Evolutionary conservation across 2,113 vertebrate genomes (phyloP).

Genomic region (Onychostruthus taczanowskii): DNA sequence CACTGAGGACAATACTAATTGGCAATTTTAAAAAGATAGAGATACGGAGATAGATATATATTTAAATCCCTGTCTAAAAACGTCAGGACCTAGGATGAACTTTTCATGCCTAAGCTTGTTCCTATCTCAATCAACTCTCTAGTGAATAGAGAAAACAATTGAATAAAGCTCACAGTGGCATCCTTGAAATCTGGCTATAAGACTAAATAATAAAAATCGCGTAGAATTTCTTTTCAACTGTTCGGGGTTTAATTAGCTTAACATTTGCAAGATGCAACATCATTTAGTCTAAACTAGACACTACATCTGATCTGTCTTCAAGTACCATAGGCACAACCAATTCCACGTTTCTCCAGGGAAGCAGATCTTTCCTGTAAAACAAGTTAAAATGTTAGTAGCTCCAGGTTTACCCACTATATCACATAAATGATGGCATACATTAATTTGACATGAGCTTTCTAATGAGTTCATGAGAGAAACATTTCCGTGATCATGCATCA

Average conservation of each 20-base stretch:
- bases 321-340: neutral
- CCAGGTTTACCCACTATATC: neutral
- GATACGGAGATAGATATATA: neutral
- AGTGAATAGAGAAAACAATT: neutral
- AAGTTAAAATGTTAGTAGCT: neutral
- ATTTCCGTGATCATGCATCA: neutral
- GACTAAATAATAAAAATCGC: neutral
- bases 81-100: neutral
- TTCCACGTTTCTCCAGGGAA: neutral
- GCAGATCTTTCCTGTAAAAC: neutral
- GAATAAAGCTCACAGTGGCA: neutral
- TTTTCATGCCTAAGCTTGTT: neutral
- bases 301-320: neutral
- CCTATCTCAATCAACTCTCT: neutral
- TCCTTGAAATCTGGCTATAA: neutral
- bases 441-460: neutral
- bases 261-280: neutral
- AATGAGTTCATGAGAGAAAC: neutral
- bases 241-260: neutral
- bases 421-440: neutral
- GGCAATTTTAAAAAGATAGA: neutral
- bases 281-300: neutral
- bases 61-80: neutral
- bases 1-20: neutral
- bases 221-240: neutral